Evolutionary conservation across 2,888 invertebrate genomes (phyloP), one percentile per base, ranked within the genome.

Genomic region (Dynastes grantii): DNA sequence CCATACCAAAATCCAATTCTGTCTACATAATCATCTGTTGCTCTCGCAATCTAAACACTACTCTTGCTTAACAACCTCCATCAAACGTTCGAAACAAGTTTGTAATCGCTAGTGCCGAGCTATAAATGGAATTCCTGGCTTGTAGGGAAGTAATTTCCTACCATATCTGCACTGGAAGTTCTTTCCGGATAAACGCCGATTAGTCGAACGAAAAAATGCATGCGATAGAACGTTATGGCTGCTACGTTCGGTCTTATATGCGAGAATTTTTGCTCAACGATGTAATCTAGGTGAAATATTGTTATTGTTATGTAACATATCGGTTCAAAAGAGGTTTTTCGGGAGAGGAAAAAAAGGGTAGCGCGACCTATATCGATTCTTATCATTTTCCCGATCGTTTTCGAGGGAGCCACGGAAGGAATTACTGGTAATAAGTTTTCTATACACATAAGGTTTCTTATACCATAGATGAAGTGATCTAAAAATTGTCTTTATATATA

Each of bases 231-330:
- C 55, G 55, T 45, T 45, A 55, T 6, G 55, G 16, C n/a, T 13
- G 22, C n/a, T 55, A 55, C 55, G 55, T 22, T n/a, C n/a, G 55
- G 6, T 22, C 22, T 55, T 5, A n/a, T 16, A 16, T 55, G 55
- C 16, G 55, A 55, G 4, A 55, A 55, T 16, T 55, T 53, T 55
- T 22, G 16, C 55, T n/a, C 55, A 22, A 55, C 55, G 55, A 55
- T 22, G 55, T 55, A 55, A 55, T 55, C 22, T 55, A 16, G 11
- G 16, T 55, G 13, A 55, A 55, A 55, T 55, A 55, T 55, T 22
- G 55, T 55, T 55, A 55, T 55, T 55, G 55, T 55, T 55, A 55
- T 22, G 22, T 55, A 55, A n/a, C 22, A 55, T 55, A 55, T 55
- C 55, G 55, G 55, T 13, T 8, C n/a, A 3, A n/a, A 55, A n/a